A percentile compares a stretch with the other conserved stretches of the same genome.
These are phyloP conservation scores for Melopsittacus undulatus DNA, from an alignment of 2,797 vertebrate species.

Conservation along the genomic window DNA sequence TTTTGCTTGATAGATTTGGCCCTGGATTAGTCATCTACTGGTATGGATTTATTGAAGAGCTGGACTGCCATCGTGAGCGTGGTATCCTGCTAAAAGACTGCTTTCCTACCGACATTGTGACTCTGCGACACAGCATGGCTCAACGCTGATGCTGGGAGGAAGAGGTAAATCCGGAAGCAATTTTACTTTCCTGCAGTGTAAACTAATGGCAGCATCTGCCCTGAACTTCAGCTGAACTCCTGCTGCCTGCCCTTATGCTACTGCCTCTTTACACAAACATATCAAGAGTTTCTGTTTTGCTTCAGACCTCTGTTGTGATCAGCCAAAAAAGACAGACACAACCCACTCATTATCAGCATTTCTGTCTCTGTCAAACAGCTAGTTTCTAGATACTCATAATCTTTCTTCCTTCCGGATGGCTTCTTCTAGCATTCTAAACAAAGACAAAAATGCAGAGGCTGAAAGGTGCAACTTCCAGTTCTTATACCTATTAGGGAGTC, in stretches of 20 bases:
- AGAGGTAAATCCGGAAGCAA: conserved; percentile 88
- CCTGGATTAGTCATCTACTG: conserved; percentile 98
- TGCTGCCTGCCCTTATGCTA: conserved; percentile 74
- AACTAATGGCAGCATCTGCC: conserved; percentile 84
- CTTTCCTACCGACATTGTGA: conserved; percentile 92
- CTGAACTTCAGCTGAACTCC: conserved; percentile 94
- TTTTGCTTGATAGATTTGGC: conserved; percentile 85
- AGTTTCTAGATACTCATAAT: conserved; percentile 80
- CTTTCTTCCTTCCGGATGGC: conserved; percentile 86
- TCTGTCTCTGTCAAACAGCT: conserved; percentile 88
- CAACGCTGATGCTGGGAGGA: conserved; percentile 64
- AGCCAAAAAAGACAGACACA: conserved; percentile 79
- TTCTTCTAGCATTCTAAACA: conserved; percentile 78
- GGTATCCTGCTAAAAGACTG: conserved; percentile 95
- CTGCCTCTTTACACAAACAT: conserved; percentile 83
- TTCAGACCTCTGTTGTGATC: conserved; percentile 82
- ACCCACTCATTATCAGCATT: conserved; percentile 87
- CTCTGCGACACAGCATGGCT: conserved; percentile 79
- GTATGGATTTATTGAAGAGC: conserved; percentile 95
- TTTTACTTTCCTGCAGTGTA: conserved; percentile 87
- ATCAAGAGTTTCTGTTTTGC: conserved; percentile 82
- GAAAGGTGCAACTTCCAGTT: conserved; percentile 68
- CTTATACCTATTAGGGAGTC: conserved; percentile 37
- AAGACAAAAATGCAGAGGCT: conserved; percentile 64
- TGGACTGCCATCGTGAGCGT: conserved; percentile 93